A percentile compares a stretch with the other conserved stretches of the same genome.
Conservation (phyloP, 1,140 invertebrate species). For the Ceratitis capitata region DNA sequence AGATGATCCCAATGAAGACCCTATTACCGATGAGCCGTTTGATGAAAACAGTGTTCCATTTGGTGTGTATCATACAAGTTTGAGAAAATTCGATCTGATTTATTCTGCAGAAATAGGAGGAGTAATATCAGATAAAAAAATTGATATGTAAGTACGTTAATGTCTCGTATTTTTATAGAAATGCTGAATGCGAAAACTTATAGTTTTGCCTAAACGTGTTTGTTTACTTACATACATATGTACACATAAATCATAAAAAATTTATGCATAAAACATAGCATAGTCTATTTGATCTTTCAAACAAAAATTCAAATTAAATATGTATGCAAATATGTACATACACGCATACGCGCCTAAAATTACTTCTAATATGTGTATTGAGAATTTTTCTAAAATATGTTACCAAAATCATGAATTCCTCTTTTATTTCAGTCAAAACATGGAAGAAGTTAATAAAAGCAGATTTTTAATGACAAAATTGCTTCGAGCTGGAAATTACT, state of each 20-base stretch:
- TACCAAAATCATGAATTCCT: not conserved
- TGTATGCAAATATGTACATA: no score
- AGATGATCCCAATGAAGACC: not conserved
- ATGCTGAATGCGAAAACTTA: no score
- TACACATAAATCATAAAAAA: no score
- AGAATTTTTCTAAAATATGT: not conserved
- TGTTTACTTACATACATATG: no score
- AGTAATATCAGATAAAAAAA: not conserved
- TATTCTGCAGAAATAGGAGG: not conserved
- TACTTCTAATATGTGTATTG: not conserved
- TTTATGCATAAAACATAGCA: no score
- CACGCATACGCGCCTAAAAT: no score
- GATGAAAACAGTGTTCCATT: not conserved
- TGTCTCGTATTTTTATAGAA: no score
- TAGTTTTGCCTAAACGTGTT: no score
- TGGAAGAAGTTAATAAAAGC: not conserved
- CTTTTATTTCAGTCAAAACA: not conserved
- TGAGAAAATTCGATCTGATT: not conserved
- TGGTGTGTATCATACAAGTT: not conserved
- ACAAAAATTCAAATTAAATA: no score
- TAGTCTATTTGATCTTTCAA: no score
- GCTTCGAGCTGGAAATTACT: not conserved
- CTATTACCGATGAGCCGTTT: not conserved
- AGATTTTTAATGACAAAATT: not conserved
- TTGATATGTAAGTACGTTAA: conserved; percentile 28